Base-by-base conservation (phyloP, 1,140 invertebrate species). In the Zaprionus nigranus region DNA sequence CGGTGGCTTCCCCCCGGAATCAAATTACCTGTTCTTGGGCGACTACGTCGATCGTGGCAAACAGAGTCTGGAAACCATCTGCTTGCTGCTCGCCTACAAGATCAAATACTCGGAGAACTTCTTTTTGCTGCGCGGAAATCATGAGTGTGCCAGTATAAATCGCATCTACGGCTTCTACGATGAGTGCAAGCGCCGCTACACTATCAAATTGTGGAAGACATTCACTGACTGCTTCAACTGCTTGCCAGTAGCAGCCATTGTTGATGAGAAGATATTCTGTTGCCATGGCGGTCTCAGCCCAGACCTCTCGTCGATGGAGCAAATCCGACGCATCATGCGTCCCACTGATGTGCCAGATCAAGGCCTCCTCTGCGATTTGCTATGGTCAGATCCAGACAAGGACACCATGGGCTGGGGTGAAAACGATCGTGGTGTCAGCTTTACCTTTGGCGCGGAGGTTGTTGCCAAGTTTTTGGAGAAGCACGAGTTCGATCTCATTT, bases 141-240 rank as follows among this genome's bases (percentile, higher is more conserved):
- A 97, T 91, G 96, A 97, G 85, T 97, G 98, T 91, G 97, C 97
- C 60, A 97, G 96, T 83, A 98, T 98, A 86, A 98, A 98, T 93
- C 96, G 97, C 93, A 98, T 98, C 94, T 99, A 99, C 94, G 98
- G 98, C 60, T 99, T 99, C 93, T 99, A 99, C 93, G 98, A 99
- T 93, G 98, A 99, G 94, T 99, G 99, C 96, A 97, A 97, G 94
- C 95, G 98, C 91, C 95, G 98, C 90, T 99, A 98, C 93, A 99
- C 98, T 93, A 98, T 99, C 71, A 99, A 99, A 93, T 93, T 99
- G 85, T 99, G 98, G 98, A 99, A 99, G 94, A 99, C 98, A 15
- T 99, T 99, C 93, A 99, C 98, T 56, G 99, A 99, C 93, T 99
- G 98, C 94, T 99, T 99, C 93, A 99, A 99, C 94, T 99, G 98